Base-by-base conservation (phyloP, 2,113 vertebrate genomes). In the Pelecanoides urinatrix region DNA sequence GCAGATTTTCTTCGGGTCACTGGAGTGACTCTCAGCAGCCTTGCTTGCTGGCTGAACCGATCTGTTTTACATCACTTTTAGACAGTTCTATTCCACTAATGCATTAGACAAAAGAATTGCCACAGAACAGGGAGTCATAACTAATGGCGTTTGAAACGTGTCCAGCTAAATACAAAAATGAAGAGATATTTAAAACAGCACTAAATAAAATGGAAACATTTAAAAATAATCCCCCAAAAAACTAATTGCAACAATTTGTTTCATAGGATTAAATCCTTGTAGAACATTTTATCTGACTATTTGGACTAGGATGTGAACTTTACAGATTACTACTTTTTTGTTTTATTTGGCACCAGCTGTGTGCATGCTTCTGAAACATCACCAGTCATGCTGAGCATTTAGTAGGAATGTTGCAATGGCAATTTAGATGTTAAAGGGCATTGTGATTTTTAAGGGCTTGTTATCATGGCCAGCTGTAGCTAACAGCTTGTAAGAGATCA, bases 341-440 rank as follows among this genome's bases (percentile, higher is more conserved):
- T 91, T 93, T 91, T 91, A 93, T 92, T 95, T 84, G 23, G 67
- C 63, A 80, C 68, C 86, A 79, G 94, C 95, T 95, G 97, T 80
- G 93, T 92, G 86, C 95, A 94, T 88, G 82, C 89, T 94, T 97
- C 96, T 94, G 79, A 95, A 97, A 94, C 95, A 94, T 73, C 72
- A 77, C 80, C 49, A 96, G 72, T 92, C 88, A 87, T 95, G 93
- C 52, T 92, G 82, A 96, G 90, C 86, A 91, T 96, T 95, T 94
- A 81, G 84, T 84, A 71, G 83, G 87, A 97, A 96, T 91, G 83
- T 82, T 93, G 86, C 95, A 93, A 75, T 70, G 88, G 93, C 86
- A 95, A 94, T 94, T 97, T 93, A 94, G 77, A 92, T 95, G 86
- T 73, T 96, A 94, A 97, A 97, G 94, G 91, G 74, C 88, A 85